These are phyloP conservation scores for Trogon surrucura DNA, from an alignment of 2,113 vertebrate species.

Conservation along the genomic window DNA sequence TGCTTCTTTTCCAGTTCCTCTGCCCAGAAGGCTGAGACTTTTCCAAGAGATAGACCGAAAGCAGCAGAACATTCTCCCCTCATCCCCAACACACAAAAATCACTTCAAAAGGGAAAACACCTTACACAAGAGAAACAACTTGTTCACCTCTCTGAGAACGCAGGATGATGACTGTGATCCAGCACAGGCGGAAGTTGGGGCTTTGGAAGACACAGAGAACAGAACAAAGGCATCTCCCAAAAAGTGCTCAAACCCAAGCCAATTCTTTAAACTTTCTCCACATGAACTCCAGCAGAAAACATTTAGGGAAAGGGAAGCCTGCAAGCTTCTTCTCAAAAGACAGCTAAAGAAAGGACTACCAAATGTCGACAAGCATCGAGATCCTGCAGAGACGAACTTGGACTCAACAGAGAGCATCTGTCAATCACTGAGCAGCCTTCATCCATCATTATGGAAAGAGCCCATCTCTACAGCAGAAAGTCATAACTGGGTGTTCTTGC, in stretches of 20 bases:
- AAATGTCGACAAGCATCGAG: neutral
- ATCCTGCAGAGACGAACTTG: neutral
- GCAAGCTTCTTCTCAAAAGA: neutral
- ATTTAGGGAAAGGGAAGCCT: neutral
- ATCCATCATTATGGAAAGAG: neutral
- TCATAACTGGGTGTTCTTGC: neutral
- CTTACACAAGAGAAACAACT: no score
- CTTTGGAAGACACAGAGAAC: neutral
- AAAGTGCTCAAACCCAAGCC: neutral
- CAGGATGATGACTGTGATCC: neutral
- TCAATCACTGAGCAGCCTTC: neutral
- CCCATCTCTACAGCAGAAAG: neutral
- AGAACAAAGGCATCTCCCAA: neutral
- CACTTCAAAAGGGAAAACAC: neutral
- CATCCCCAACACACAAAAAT: neutral
- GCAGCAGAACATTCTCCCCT: neutral
- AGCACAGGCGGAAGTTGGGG: neutral
- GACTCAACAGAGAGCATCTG: neutral
- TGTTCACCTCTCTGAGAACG: neutral
- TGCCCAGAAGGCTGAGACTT: accelerated
- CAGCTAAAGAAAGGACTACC: neutral
- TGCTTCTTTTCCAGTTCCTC: neutral
- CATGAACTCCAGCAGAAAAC: neutral
- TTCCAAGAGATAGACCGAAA: neutral
- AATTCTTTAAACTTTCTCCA: neutral